phyloP scores from a whole-genome alignment of 2,888 invertebrate species.

The Nymphalis polychloros region DNA sequence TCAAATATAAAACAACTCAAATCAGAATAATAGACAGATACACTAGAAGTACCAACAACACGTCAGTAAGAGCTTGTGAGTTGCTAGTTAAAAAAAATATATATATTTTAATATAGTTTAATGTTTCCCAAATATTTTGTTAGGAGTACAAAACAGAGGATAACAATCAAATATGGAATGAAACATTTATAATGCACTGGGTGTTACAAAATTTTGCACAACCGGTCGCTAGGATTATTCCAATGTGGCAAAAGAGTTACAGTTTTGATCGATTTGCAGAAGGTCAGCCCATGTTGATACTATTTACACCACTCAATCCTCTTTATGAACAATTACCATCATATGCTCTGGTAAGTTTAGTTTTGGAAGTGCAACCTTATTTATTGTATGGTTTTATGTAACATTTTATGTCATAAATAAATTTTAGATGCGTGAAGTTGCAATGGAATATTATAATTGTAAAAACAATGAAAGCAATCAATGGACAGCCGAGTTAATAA shows the following conservation, averaged over 20 bases:
- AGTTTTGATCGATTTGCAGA: conserved; percentile 85
- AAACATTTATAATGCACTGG: conserved; percentile 80
- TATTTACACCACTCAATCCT: conserved; percentile 91
- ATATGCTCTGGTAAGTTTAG: conserved; percentile 85
- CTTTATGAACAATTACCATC: conserved; percentile 84
- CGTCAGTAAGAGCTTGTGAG: no score
- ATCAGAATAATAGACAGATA: no score
- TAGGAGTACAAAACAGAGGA: conserved; percentile 79
- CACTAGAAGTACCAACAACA: no score
- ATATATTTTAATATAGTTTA: background rate
- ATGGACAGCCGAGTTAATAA: conserved; percentile 71
- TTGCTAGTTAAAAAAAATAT: no score
- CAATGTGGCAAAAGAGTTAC: conserved; percentile 86
- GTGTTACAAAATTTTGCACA: conserved; percentile 82
- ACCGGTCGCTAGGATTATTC: conserved; percentile 85
- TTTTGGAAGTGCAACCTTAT: background rate
- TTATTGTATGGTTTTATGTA: background rate
- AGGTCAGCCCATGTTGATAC: conserved; percentile 86
- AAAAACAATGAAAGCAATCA: conserved; percentile 74
- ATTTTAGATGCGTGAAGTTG: conserved; percentile 86
- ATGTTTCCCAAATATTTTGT: conserved; percentile 24
- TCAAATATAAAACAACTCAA: no score
- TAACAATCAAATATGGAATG: conserved; percentile 60
- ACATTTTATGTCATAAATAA: conserved; percentile 20
- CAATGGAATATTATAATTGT: conserved; percentile 87